These are phyloP conservation scores for Cherax quadricarinatus DNA, from an alignment of 1,140 invertebrate species.

Conservation along the genomic window DNA sequence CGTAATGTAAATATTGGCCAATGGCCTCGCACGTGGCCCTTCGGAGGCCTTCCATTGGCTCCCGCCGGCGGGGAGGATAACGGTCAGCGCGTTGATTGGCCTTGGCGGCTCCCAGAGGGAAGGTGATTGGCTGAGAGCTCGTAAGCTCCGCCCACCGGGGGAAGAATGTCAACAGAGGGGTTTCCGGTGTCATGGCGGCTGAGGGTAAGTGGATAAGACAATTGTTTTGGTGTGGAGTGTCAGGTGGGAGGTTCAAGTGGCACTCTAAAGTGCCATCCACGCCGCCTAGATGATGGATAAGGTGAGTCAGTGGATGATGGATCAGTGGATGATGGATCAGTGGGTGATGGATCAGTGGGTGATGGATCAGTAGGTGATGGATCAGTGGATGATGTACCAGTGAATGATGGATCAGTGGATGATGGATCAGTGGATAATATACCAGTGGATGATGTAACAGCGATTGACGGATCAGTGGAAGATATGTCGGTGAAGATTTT, in stretches of 20 bases:
- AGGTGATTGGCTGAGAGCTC: conserved; percentile 39
- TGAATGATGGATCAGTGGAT: too few species aligned
- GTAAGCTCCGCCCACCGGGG: neutral
- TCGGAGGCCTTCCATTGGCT: neutral
- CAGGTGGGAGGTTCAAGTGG: conserved; percentile 24
- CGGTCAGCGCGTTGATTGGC: too few species aligned
- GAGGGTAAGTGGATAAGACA: conserved; percentile 34
- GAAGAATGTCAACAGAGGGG: conserved; percentile 4
- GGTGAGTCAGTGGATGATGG: neutral
- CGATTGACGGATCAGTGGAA: too few species aligned
- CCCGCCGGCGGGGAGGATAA: conserved; percentile 37
- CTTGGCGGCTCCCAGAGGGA: neutral
- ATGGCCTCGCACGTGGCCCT: neutral
- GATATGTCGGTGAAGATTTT: too few species aligned
- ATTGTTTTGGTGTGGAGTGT: conserved; percentile 28
- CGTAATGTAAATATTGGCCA: conserved; percentile 40
- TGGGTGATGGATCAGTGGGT: too few species aligned
- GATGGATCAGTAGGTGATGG: too few species aligned
- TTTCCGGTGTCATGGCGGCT: conserved; percentile 37
- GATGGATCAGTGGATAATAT: too few species aligned
- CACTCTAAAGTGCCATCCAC: neutral
- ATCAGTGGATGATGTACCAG: too few species aligned
- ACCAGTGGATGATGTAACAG: too few species aligned
- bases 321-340: too few species aligned
- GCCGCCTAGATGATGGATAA: conserved; percentile 60